These are phyloP conservation scores for Sciaenops ocellatus DNA, from an alignment of 2,797 vertebrate species.

Conservation along the genomic window DNA sequence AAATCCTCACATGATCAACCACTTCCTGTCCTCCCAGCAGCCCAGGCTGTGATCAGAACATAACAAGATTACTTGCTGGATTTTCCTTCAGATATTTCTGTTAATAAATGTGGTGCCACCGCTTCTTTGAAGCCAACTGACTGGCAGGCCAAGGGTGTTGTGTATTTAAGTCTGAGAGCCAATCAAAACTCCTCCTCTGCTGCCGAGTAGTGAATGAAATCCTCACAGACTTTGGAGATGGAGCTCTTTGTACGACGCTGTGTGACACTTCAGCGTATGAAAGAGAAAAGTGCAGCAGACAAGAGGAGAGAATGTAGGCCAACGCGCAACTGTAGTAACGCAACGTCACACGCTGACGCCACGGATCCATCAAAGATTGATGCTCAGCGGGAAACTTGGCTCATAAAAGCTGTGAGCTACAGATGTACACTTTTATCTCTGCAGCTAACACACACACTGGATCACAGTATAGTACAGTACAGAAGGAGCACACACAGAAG, in stretches of 20 bases:
- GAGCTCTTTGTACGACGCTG: neutral
- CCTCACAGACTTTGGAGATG: neutral
- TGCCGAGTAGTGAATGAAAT: constrained; percentile 1
- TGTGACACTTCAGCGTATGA: constrained; percentile 6
- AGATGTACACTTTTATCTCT: constrained; percentile 7
- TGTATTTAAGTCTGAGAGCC: neutral
- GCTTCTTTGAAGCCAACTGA: neutral
- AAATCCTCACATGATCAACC: neutral
- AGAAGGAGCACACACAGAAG: neutral
- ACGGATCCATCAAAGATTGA: constrained; percentile 26
- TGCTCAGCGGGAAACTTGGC: constrained; percentile 9
- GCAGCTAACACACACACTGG: neutral
- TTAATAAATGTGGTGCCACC: neutral
- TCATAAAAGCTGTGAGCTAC: neutral
- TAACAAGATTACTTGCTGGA: too few species aligned
- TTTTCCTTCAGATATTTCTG: too few species aligned
- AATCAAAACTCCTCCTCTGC: neutral
- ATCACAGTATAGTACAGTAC: neutral
- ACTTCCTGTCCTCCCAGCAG: neutral
- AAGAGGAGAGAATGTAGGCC: neutral
- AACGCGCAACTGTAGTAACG: constrained; percentile 1
- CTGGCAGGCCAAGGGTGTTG: neutral
- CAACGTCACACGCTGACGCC: neutral
- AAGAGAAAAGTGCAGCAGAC: neutral
- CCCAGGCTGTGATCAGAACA: neutral